A percentile compares a stretch with the other conserved stretches of the same genome.
Evolutionary conservation across 2,113 vertebrate genomes (phyloP).

Genomic region (Salvelinus namaycush): DNA sequence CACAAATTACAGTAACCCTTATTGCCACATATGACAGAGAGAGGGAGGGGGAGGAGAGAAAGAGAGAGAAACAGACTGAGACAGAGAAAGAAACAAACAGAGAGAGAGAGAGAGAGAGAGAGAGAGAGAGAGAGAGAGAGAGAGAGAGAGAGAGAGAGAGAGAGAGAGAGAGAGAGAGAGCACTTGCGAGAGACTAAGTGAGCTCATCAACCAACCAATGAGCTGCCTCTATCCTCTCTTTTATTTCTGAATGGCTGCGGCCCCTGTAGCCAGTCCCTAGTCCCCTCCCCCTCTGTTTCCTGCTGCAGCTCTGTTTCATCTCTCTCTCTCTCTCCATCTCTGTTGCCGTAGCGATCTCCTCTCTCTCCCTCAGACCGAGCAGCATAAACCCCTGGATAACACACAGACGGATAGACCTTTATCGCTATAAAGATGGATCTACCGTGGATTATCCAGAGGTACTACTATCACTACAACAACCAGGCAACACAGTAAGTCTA

Average conservation of each 20-base stretch:
- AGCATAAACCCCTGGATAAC: not conserved
- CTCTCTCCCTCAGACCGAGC: not conserved
- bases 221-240: not conserved
- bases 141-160: too few species aligned
- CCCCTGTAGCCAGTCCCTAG: not conserved
- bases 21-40: not conserved
- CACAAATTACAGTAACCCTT: too few species aligned
- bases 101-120: too few species aligned
- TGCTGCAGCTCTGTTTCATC: not conserved
- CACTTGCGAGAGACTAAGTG: not conserved
- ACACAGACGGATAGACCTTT: not conserved
- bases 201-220: not conserved
- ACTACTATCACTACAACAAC: not conserved
- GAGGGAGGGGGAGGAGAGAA: not conserved
- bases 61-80: not conserved
- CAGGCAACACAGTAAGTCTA: not conserved
- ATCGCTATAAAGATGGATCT: not conserved
- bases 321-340: too few species aligned
- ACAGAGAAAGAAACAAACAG: too few species aligned
- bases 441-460: not conserved
- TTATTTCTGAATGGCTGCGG: not conserved
- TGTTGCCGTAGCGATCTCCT: conserved; percentile 6
- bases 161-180: not conserved
- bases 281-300: not conserved
- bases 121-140: too few species aligned